Base-by-base conservation (phyloP, 2,113 vertebrate species). In the Cyprinodon tularosa region DNA sequence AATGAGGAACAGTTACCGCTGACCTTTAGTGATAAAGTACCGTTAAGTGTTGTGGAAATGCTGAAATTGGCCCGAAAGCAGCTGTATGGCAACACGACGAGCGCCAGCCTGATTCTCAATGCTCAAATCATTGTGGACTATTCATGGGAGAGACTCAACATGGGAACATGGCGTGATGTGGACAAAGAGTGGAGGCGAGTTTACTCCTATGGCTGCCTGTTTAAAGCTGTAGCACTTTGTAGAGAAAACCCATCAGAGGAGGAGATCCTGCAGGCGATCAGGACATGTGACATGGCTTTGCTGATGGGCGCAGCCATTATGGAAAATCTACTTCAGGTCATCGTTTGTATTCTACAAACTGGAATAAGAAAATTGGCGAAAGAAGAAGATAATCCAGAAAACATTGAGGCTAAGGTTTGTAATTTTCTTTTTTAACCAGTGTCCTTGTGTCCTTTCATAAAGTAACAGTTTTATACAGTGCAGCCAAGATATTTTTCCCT, bases 121-220 rank as follows among this genome's bases (percentile, higher is more conserved):
- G 94, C 95, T 13, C 94, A 96, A 88, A 82, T 90, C 2, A 6
- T 96, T 45, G 69, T 96, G 14, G 97, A 98, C 80, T 93, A 95
- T 50, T 86, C 96, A 0, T 98, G 97, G 97, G 97, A 98, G 88
- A 95, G 90, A 64, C 95, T 99, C 77, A 97, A 98, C 90, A 93
- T 89, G 0, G 95, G 95, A 1, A 93, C 94, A 0, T 99, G 97
- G 97, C 88, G 81, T 9, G 90, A 95, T 0, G 92, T 99, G 76
- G 88, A 94, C 85, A 95, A 95, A 78, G 96, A 94, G 39, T 98
- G 97, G 97, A 94, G 97, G 7, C 91, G 91, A 0, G 94, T 95
- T 0, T 99, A 96, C 39, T 77, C 96, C 1, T 94, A 95, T 0
- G 95, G 96, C 77, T 98, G 97, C 87, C 93, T 98, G 0, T 95